Evolutionary conservation across 2,113 vertebrate species (phyloP).

Genomic region (Catharus fuscescens): DNA sequence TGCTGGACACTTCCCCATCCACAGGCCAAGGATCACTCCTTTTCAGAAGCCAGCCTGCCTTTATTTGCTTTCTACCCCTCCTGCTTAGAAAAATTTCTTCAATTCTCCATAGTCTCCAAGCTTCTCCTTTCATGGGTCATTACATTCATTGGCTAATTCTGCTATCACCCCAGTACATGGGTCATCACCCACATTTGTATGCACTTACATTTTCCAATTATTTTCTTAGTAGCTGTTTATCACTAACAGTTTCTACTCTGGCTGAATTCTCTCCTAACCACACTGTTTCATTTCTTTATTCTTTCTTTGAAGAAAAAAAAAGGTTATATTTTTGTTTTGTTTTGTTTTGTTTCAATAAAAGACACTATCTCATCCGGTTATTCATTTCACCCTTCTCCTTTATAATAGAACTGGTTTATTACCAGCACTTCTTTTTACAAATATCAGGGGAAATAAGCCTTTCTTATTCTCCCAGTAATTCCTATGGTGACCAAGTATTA

Average conservation of each 20-base stretch:
- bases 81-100: not conserved
- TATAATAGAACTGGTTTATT: constrained; percentile 5
- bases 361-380: not conserved
- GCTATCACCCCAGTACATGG: not conserved
- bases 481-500: not conserved
- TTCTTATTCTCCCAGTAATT: not conserved
- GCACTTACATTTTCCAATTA: constrained; percentile 36
- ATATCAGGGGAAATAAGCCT: constrained; percentile 37
- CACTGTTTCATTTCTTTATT: not conserved
- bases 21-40: rapidly evolving
- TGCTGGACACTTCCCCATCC: not conserved
- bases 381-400: constrained; percentile 8
- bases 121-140: constrained; percentile 6
- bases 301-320: not conserved
- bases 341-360: not conserved
- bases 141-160: constrained; percentile 7
- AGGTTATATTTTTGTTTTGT: not conserved
- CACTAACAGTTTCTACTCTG: not conserved
- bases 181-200: constrained; percentile 17
- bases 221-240: constrained; percentile 37
- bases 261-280: not conserved
- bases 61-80: not conserved
- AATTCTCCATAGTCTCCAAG: not conserved
- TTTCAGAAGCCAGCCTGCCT: not conserved
- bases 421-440: constrained; percentile 29